Evolutionary conservation across 2,797 vertebrate species (phyloP), one percentile per base, ranked within the genome.

Genomic region (Tachyglossus aculeatus): DNA sequence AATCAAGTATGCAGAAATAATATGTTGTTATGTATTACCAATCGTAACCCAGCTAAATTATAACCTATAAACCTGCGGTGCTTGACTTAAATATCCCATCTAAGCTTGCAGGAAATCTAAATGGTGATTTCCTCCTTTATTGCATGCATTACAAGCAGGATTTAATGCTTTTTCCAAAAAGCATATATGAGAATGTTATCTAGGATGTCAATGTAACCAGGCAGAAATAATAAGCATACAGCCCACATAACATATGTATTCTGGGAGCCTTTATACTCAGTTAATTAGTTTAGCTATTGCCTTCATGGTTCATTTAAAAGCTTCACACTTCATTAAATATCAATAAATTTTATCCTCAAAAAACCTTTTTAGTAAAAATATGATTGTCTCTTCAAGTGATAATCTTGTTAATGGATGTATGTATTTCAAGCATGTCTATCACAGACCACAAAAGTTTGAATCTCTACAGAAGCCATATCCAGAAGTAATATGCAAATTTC

Each of bases 241-340:
- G 85, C 91, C 88, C 83, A 87, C 74, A 85, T 83, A 82, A 84
- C 14, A 3, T 89, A 87, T 78, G 74, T 85, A 88, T 85, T 86
- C 85, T 80, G 82, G 84, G 82, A 92, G 77, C 62, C 77, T 93
- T 94, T 94, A 90, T 90, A 89, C 90, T 94, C 89, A 91, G 91
- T 94, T 95, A 96, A 95, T 93, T 95, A 92, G 92, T 81, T 90
- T 91, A 89, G 87, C 83, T 93, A 91, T 89, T 90, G 87, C 81
- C 90, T 91, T 91, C 83, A 90, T 77, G 88, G 87, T 92, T 94
- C 89, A 88, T 90, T 92, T 91, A 88, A 79, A 92, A 85, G 80
- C 85, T 91, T 94, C 89, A 91, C 78, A 89, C 92, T 92, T 93
- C 90, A 95, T 94, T 96, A 95, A 93, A 88, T 93, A 95, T 90